phyloP scores from a whole-genome alignment of 1,140 invertebrate genomes.

The Kradibia gibbosae region DNA sequence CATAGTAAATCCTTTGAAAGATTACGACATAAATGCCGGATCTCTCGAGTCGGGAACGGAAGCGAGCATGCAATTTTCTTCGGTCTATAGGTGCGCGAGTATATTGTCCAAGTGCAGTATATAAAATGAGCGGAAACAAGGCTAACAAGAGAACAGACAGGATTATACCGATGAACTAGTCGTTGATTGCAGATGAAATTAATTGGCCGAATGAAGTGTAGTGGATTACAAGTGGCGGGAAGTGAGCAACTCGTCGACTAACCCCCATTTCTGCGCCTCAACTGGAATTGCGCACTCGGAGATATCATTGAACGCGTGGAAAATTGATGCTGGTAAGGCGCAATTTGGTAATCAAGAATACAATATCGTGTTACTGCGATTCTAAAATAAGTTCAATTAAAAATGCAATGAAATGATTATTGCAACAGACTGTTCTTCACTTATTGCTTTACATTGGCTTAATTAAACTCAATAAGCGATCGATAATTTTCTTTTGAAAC shows the following conservation, averaged over 20 bases:
- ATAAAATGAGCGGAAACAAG: slow-evolving; percentile 62
- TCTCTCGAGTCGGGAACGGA: slow-evolving; percentile 58
- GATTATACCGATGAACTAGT: slow-evolving; percentile 47
- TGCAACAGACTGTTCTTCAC: too few relatives aligned
- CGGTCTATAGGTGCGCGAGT: slow-evolving; percentile 48
- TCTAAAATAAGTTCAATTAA: not conserved
- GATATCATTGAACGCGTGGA: slow-evolving; percentile 11
- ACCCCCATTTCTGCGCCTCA: slow-evolving; percentile 49
- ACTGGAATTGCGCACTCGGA: slow-evolving; percentile 8
- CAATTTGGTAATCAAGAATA: not conserved
- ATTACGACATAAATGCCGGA: slow-evolving; percentile 51
- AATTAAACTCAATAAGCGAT: too few relatives aligned
- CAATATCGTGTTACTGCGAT: not conserved
- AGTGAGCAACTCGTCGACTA: slow-evolving; percentile 66
- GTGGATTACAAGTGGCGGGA: slow-evolving; percentile 70
- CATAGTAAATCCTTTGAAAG: slow-evolving; percentile 10
- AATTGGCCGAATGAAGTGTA: slow-evolving; percentile 71
- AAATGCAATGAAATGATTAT: too few relatives aligned
- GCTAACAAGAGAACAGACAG: slow-evolving; percentile 68
- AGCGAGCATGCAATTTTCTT: slow-evolving; percentile 66
- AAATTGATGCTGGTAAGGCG: slow-evolving; percentile 28
- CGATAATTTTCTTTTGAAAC: too few relatives aligned
- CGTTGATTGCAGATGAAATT: slow-evolving; percentile 70
- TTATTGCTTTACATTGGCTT: too few relatives aligned
- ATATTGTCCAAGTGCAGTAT: slow-evolving; percentile 25